Conservation (phyloP, 2,888 invertebrate species). For the Nemotelus nigrinus region DNA sequence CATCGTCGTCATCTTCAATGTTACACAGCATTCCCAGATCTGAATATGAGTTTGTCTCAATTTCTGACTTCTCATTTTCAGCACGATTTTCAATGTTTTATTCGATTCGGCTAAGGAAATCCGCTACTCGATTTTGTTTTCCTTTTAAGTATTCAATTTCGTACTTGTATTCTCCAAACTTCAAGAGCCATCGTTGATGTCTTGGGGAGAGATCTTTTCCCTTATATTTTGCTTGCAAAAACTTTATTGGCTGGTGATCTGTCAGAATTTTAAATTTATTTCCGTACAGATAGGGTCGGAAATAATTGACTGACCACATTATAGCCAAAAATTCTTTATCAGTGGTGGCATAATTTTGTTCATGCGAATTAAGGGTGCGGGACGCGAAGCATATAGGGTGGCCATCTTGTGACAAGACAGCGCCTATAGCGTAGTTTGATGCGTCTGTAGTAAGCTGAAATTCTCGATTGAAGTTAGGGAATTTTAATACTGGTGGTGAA, state of each 20-base stretch:
- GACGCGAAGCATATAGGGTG: conserved; percentile 5
- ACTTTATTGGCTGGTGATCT: conserved; percentile 42
- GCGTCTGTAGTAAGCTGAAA: conserved; percentile 47
- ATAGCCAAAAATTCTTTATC: conserved; percentile 44
- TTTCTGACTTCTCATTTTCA: not conserved
- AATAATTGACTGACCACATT: conserved; percentile 9
- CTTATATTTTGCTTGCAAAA: conserved; percentile 43
- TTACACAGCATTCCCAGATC: not conserved
- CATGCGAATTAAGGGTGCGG: not conserved
- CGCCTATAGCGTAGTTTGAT: conserved; percentile 26
- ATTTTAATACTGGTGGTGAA: conserved; percentile 43
- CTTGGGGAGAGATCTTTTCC: conserved; percentile 30
- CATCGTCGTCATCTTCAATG: not conserved
- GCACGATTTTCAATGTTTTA: not conserved
- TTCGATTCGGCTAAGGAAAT: not conserved
- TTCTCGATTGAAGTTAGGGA: conserved; percentile 37
- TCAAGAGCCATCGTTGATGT: not conserved
- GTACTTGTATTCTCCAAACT: not conserved
- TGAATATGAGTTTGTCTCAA: not conserved
- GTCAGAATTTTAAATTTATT: conserved; percentile 2
- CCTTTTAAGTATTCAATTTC: no score
- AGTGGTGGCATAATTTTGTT: conserved; percentile 1
- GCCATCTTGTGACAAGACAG: conserved; percentile 29
- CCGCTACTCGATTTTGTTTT: not conserved
- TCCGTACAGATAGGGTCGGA: not conserved